Conservation (phyloP, 2,797 vertebrate species). For the Xenopus petersii region DNA sequence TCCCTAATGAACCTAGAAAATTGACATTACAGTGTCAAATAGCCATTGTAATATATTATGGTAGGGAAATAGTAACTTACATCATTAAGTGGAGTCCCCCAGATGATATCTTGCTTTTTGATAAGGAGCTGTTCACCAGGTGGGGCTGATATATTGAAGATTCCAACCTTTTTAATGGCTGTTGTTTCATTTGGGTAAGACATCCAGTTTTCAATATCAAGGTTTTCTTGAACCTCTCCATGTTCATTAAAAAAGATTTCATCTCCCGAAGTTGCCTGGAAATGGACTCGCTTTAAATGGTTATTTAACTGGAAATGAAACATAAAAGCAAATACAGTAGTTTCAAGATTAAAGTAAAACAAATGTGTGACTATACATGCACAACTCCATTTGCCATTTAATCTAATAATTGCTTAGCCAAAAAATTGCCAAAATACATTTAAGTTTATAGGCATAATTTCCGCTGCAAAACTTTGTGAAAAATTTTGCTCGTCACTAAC, state of each 20-base stretch:
- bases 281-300: neutral
- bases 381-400: too few relatives aligned
- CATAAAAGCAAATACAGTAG: too few relatives aligned
- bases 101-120: neutral
- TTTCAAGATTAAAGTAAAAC: too few relatives aligned
- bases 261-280: neutral
- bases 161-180: neutral
- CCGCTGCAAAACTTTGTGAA: too few relatives aligned
- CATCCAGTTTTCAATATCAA: neutral
- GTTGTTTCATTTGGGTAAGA: too few relatives aligned
- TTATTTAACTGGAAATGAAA: conserved; percentile 2
- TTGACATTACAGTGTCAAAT: too few relatives aligned
- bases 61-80: neutral
- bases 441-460: too few relatives aligned
- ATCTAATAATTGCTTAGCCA: too few relatives aligned
- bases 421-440: too few relatives aligned
- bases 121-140: neutral
- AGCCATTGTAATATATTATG: neutral
- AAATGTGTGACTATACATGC: too few relatives aligned
- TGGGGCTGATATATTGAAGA: neutral
- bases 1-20: neutral
- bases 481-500: too few relatives aligned
- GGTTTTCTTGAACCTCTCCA: neutral
- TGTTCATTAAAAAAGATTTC: neutral
- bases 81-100: neutral